These are phyloP conservation scores for Maccullochella peelii DNA, from an alignment of 2,113 vertebrate genomes.

Conservation along the genomic window DNA sequence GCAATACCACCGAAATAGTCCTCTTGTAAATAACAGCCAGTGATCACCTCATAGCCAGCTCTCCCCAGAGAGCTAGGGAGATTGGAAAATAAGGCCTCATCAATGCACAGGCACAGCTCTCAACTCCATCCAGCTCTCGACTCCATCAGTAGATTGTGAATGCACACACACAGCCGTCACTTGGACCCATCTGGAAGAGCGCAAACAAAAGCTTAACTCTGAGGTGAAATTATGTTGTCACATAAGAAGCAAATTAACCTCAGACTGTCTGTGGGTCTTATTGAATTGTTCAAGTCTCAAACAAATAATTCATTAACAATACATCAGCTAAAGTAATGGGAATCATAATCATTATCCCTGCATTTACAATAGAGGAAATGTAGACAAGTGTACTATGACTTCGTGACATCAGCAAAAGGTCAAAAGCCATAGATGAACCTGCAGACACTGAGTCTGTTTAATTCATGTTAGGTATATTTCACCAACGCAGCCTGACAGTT, in stretches of 20 bases:
- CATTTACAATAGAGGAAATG: background rate
- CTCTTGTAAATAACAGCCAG: conserved; percentile 14
- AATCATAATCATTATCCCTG: background rate
- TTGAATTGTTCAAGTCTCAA: background rate
- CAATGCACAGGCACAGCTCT: conserved; percentile 51
- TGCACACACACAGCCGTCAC: conserved; percentile 15
- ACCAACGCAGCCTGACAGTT: too few species aligned
- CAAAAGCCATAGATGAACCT: too few species aligned
- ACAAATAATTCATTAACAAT: background rate
- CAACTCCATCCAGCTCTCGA: too few species aligned
- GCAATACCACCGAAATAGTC: background rate
- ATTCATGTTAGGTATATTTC: too few species aligned
- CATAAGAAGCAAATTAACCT: background rate
- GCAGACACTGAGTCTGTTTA: too few species aligned
- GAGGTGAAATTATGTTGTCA: background rate
- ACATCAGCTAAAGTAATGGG: background rate
- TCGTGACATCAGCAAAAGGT: too few species aligned
- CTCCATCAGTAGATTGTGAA: conserved; percentile 8
- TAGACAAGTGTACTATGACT: too few species aligned
- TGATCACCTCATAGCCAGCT: conserved; percentile 15
- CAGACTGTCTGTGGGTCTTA: background rate
- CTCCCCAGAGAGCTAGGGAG: background rate
- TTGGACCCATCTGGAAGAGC: conserved; percentile 32
- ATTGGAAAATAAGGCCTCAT: conserved; percentile 45
- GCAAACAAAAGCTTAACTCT: background rate